Conservation (phyloP, 2,888 invertebrate species). For the Bugula neritina region DNA sequence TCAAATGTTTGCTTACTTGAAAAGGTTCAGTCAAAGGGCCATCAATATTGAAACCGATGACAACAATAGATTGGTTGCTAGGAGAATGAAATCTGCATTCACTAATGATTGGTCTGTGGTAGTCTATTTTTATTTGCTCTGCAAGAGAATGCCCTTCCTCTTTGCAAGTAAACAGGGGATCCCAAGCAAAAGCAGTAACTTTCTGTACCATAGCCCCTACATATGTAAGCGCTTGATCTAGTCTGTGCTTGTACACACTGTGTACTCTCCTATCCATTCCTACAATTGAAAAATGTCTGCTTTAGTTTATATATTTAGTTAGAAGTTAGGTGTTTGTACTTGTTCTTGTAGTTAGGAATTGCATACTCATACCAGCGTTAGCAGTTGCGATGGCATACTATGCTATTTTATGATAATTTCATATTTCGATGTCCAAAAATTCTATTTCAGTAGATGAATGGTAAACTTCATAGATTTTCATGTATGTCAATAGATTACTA, state of each 20-base stretch:
- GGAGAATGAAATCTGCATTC: constrained; percentile 40
- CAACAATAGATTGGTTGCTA: constrained; percentile 39
- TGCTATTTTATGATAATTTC: no score
- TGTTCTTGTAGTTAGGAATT: no score
- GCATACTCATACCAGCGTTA: no score
- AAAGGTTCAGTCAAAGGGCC: constrained; percentile 36
- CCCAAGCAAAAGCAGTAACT: constrained; percentile 40
- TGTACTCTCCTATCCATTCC: constrained; percentile 12
- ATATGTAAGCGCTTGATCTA: constrained; percentile 37
- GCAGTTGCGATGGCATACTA: no score
- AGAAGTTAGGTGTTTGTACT: no score
- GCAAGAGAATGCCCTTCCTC: constrained; percentile 33
- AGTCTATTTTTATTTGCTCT: constrained; percentile 34
- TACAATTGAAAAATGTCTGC: background rate
- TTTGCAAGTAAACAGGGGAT: constrained; percentile 39
- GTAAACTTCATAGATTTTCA: no score
- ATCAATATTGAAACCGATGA: constrained; percentile 39
- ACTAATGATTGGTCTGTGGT: constrained; percentile 36
- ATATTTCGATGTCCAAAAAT: no score
- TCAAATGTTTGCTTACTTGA: constrained; percentile 35
- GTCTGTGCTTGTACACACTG: constrained; percentile 34
- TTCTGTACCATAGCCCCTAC: constrained; percentile 36
- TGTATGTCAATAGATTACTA: no score
- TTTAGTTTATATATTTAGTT: no score
- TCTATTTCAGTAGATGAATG: no score